A percentile compares a stretch with the other conserved stretches of the same genome.
Evolutionary conservation across 2,113 vertebrate species (phyloP).

Genomic region (Crotalus viridis): DNA sequence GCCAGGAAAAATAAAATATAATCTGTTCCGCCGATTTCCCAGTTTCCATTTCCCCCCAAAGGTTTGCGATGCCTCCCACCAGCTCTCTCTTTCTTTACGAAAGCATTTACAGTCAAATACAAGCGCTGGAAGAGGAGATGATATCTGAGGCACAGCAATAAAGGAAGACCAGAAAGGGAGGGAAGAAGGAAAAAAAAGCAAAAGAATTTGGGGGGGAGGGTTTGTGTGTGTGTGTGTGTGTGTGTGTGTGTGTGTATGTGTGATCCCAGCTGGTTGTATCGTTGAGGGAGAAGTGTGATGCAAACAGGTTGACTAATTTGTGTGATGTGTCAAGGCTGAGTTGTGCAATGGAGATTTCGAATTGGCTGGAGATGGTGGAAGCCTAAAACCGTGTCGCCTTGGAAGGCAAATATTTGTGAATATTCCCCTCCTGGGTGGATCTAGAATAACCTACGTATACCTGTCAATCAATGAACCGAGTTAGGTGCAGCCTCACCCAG

Average conservation of each 20-base stretch:
- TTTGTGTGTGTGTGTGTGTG: background rate
- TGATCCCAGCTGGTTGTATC: background rate
- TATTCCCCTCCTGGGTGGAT: background rate
- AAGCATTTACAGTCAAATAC: background rate
- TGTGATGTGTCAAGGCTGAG: background rate
- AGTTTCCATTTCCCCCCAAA: background rate
- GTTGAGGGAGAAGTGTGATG: background rate
- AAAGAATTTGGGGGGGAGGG: no score
- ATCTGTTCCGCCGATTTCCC: background rate
- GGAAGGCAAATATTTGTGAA: background rate
- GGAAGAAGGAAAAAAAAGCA: background rate
- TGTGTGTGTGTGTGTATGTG: background rate
- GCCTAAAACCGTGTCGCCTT: background rate
- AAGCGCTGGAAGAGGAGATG: accelerated
- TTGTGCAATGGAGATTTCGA: background rate
- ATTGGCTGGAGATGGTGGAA: background rate
- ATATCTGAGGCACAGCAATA: background rate
- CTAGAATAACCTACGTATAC: background rate
- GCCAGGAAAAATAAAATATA: background rate
- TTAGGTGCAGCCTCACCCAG: background rate
- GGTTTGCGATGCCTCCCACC: accelerated
- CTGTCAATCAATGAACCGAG: background rate
- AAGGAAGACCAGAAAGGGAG: background rate
- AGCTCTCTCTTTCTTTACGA: background rate
- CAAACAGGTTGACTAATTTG: background rate